phyloP scores from a whole-genome alignment of 2,113 vertebrate genomes.

The Pyxicephalus adspersus region DNA sequence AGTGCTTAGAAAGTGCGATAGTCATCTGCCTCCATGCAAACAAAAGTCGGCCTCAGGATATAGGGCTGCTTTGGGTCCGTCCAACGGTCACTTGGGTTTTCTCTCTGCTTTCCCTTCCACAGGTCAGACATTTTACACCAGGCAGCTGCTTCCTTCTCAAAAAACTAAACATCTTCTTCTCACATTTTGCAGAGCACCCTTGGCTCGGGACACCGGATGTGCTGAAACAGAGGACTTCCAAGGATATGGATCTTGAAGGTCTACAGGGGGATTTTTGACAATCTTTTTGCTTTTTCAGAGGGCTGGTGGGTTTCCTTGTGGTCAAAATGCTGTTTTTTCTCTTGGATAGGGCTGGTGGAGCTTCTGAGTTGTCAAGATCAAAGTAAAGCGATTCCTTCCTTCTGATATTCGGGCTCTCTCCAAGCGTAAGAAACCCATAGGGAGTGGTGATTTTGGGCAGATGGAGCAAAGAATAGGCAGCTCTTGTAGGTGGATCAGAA shows the following conservation, averaged over 20 bases:
- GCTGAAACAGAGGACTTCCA: conserved; percentile 45
- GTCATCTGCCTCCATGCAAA: not conserved
- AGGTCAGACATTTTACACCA: conserved; percentile 56
- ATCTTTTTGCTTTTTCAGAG: not conserved
- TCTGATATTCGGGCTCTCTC: conserved; percentile 66
- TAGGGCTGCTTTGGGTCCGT: accelerated
- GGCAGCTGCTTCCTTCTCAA: conserved; percentile 63
- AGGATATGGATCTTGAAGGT: not conserved
- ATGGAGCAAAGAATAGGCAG: conserved; percentile 66
- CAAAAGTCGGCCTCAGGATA: not conserved
- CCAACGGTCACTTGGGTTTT: conserved; percentile 19
- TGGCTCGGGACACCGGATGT: not conserved
- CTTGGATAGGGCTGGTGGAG: conserved; percentile 57
- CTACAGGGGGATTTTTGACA: not conserved
- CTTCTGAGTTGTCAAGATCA: conserved; percentile 57
- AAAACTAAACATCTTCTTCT: conserved; percentile 67
- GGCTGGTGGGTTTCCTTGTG: conserved; percentile 8
- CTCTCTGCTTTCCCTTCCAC: not conserved
- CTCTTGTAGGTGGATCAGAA: conserved; percentile 62
- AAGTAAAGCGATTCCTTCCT: conserved; percentile 74
- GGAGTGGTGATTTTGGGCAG: conserved; percentile 70
- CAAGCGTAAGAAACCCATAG: conserved; percentile 65
- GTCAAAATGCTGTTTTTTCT: conserved; percentile 50
- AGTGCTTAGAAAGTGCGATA: not conserved
- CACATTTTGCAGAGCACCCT: conserved; percentile 43